Percentiles rank a stretch among this genome's conserved stretches.
These are phyloP conservation scores for Decapterus maruadsi DNA, from an alignment of 2,797 vertebrate species.

Conservation along the genomic window DNA sequence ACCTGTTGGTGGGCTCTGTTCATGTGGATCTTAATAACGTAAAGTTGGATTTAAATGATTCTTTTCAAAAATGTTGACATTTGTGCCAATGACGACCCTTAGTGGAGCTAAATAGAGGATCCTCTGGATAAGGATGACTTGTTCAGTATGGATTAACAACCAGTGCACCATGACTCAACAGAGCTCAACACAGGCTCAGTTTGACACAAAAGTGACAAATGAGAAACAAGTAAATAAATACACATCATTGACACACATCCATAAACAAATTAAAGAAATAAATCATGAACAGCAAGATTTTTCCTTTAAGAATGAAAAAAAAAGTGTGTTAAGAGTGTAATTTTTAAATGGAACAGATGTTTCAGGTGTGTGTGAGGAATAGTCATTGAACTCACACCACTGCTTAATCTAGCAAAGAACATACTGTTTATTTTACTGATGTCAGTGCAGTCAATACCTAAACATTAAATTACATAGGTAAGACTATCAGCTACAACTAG, in stretches of 20 bases:
- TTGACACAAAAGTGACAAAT: conserved; percentile 62
- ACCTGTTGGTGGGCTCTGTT: conserved; percentile 1
- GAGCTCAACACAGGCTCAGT: conserved; percentile 70
- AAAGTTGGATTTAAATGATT: conserved; percentile 21
- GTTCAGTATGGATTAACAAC: conserved; percentile 48
- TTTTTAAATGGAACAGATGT: conserved; percentile 38
- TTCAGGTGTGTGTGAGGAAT: conserved; percentile 33
- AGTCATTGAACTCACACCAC: conserved; percentile 20
- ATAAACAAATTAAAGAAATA: conserved; percentile 61
- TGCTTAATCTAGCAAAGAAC: conserved; percentile 30
- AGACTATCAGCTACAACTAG: conserved; percentile 45
- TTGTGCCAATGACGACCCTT: conserved; percentile 17
- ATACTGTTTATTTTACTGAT: conserved; percentile 20
- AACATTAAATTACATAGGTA: conserved; percentile 17
- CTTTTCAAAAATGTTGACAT: conserved; percentile 38
- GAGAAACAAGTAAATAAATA: conserved; percentile 78
- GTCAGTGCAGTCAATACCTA: conserved; percentile 18
- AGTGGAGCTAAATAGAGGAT: conserved; percentile 6
- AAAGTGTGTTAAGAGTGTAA: conserved; percentile 42
- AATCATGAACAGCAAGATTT: conserved; percentile 42
- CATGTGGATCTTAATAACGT: conserved; percentile 7
- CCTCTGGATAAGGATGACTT: conserved; percentile 17
- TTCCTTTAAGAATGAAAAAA: conserved; percentile 6
- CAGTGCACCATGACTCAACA: conserved; percentile 54
- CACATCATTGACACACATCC: conserved; percentile 59